Evolutionary conservation across 2,797 vertebrate genomes (phyloP).

Genomic region (Labeo calbasu): DNA sequence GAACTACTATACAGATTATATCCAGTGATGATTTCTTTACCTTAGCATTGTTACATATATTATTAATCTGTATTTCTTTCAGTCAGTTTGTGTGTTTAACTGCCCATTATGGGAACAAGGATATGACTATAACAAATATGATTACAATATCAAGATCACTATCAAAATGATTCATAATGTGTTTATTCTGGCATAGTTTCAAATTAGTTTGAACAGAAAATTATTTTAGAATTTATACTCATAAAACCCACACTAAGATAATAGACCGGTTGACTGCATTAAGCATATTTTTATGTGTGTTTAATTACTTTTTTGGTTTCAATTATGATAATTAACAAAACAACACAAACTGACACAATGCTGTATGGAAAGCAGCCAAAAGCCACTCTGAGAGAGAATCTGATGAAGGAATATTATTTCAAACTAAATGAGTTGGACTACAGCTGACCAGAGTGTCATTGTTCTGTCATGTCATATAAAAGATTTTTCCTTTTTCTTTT

Average conservation of each 20-base stretch:
- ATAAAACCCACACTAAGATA: neutral
- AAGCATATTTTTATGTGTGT: neutral
- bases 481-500: neutral
- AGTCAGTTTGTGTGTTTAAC: constrained; percentile 7
- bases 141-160: neutral
- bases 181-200: neutral
- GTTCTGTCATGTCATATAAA: neutral
- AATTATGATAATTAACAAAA: neutral
- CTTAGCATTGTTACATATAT: neutral
- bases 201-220: neutral
- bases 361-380: neutral
- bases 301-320: neutral
- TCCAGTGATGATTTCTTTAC: neutral
- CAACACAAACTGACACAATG: neutral
- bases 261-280: neutral
- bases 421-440: neutral
- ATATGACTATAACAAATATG: neutral
- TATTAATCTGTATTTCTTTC: neutral
- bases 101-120: neutral
- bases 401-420: neutral
- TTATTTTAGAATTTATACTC: neutral
- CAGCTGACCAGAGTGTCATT: neutral
- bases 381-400: neutral
- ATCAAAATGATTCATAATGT: neutral
- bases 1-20: neutral